Conservation (phyloP, 2,797 vertebrate species). For the Cyclura pinguis region DNA sequence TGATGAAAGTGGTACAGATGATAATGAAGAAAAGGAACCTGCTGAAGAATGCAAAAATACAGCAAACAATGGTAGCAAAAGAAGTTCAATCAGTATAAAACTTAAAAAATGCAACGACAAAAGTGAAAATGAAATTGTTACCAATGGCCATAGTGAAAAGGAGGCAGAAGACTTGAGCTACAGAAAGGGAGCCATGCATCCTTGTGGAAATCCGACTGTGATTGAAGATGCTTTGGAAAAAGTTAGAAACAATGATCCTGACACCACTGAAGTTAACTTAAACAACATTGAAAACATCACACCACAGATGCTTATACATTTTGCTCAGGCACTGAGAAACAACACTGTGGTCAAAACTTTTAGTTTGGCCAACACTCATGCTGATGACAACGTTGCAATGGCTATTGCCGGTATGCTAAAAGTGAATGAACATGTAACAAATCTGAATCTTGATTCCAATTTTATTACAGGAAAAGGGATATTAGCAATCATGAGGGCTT, state of each 20-base stretch:
- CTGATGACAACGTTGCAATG: slow-evolving; percentile 89
- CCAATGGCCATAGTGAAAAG: slow-evolving; percentile 74
- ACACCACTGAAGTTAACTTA: slow-evolving; percentile 92
- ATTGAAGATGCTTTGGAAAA: slow-evolving; percentile 92
- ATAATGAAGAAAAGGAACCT: slow-evolving; percentile 64
- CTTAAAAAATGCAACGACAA: slow-evolving; percentile 71
- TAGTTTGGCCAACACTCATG: slow-evolving; percentile 93
- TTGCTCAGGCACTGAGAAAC: slow-evolving; percentile 88
- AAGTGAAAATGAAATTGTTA: slow-evolving; percentile 65
- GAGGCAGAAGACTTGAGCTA: slow-evolving; percentile 71
- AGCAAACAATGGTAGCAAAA: slow-evolving; percentile 28
- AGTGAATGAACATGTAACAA: slow-evolving; percentile 88
- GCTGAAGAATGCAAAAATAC: slow-evolving; percentile 62
- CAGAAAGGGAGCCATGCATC: slow-evolving; percentile 74
- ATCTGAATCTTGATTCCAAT: slow-evolving; percentile 95
- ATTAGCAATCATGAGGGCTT: slow-evolving; percentile 90
- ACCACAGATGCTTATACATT: slow-evolving; percentile 87
- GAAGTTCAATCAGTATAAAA: slow-evolving; percentile 64
- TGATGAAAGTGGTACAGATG: slow-evolving; percentile 67
- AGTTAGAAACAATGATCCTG: slow-evolving; percentile 85
- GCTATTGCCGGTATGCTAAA: slow-evolving; percentile 91
- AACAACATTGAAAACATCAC: slow-evolving; percentile 96
- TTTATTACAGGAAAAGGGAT: slow-evolving; percentile 94
- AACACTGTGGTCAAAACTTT: slow-evolving; percentile 90
- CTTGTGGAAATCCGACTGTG: slow-evolving; percentile 89